Evolutionary conservation across 2,888 invertebrate species (phyloP), one percentile per base, ranked within the genome.

Genomic region (Cephus sareptanus): DNA sequence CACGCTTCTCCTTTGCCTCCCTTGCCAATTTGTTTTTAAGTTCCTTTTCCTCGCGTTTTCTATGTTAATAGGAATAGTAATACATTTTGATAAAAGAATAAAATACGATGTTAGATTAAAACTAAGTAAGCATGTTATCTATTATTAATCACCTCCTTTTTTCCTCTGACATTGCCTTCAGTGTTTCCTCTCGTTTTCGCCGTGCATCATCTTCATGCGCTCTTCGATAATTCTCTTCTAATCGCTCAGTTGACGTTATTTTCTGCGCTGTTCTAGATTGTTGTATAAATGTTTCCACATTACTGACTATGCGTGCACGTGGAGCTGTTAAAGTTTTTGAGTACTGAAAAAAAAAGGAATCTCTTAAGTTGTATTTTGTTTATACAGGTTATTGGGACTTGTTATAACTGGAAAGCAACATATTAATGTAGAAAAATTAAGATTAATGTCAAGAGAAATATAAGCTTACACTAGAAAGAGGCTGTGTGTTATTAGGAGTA

Each of bases 141-240:
- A 13, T 71, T 71, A 4, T 34, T 71, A 31, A 13, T 13, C 80
- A 94, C 93, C 92, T 92, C 84, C 92, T 93, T 85, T 94, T 94
- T 83, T 92, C 92, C 81, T 95, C 95, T 4, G 92, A 92, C 88
- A 93, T 92, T 12, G 94, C 93, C 79, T 93, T 93, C 23, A 95
- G 85, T 77, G 94, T 84, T 4, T 94, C 94, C 34, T 95, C 94
- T 76, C 94, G 93, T 89, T 95, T 95, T 83, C 91, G 92, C 76
- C 92, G 88, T 0, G 93, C 94, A 77, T 94, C 94, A 77, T 94
- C 94, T 69, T 90, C 89, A 82, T 92, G 79, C 83, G 86, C 79
- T 80, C 86, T 89, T 4, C 87, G 88, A 74, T 80, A 90, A 37
- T 93, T 93, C 1, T 89, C 91, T 1, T 92, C 82, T 12, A 83